A percentile compares a stretch with the other conserved stretches of the same genome.
These are phyloP conservation scores for Notarius quadriscutis DNA, from an alignment of 2,113 vertebrate genomes.

Conservation along the genomic window DNA sequence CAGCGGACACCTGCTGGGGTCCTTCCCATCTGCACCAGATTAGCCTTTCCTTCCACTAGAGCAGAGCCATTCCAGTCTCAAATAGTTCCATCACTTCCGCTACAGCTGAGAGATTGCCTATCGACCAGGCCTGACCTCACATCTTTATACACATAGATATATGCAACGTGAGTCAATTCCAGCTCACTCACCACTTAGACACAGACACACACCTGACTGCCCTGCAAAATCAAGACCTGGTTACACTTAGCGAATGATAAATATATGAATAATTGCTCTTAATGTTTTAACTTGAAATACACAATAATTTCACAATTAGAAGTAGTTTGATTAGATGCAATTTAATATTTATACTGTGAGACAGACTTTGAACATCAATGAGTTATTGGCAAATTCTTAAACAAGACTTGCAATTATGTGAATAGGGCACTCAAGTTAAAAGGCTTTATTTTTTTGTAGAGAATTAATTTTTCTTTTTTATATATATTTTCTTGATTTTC, in stretches of 20 bases:
- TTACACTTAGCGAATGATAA: slow-evolving; percentile 35
- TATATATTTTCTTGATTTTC: not conserved
- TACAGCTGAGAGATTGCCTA: slow-evolving; percentile 63
- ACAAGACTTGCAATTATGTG: slow-evolving; percentile 34
- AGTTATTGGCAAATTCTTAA: slow-evolving; percentile 49
- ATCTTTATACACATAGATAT: slow-evolving; percentile 58
- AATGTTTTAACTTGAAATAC: slow-evolving; percentile 35
- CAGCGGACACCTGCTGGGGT: slow-evolving; percentile 60
- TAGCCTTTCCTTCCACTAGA: slow-evolving; percentile 66
- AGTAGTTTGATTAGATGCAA: slow-evolving; percentile 36
- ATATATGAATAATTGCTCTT: slow-evolving; percentile 28
- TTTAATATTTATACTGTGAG: slow-evolving; percentile 40
- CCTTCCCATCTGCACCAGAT: slow-evolving; percentile 60
- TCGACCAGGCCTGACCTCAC: slow-evolving; percentile 61
- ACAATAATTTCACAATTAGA: slow-evolving; percentile 43
- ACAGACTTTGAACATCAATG: slow-evolving; percentile 28
- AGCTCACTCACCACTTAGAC: slow-evolving; percentile 27
- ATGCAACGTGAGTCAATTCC: slow-evolving; percentile 48
- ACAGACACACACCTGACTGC: slow-evolving; percentile 26
- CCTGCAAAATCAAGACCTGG: slow-evolving; percentile 15
- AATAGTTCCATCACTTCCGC: slow-evolving; percentile 66
- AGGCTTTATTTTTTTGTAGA: not conserved
- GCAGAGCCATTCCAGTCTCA: slow-evolving; percentile 63
- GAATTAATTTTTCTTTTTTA: not conserved
- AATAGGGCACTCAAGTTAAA: slow-evolving; percentile 33